Evolutionary conservation across 2,888 invertebrate species (phyloP).

Genomic region (Pardosa pseudoannulata): DNA sequence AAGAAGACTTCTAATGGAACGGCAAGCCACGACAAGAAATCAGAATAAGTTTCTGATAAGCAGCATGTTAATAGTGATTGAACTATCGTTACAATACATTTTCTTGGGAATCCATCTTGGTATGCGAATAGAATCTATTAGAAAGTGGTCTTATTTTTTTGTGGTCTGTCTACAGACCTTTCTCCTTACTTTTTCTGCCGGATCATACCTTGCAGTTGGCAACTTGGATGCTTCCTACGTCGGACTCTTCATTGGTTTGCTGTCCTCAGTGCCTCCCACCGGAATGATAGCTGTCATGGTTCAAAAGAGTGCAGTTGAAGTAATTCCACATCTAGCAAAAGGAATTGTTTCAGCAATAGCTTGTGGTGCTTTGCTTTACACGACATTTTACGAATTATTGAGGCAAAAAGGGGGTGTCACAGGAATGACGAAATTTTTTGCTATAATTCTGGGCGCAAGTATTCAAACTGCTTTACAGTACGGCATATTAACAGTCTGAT

Average conservation of each 20-base stretch:
- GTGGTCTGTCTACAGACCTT: conserved; percentile 90
- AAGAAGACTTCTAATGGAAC: conserved; percentile 6
- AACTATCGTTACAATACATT: conserved; percentile 89
- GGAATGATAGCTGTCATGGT: conserved; percentile 78
- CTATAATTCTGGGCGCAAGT: conserved; percentile 35
- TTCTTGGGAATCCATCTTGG: conserved; percentile 92
- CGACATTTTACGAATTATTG: conserved; percentile 72
- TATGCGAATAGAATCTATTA: conserved; percentile 84
- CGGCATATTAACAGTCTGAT: neutral
- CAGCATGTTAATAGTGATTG: conserved; percentile 85
- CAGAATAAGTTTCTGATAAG: neutral
- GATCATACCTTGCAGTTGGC: conserved; percentile 87
- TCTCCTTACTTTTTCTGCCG: conserved; percentile 91
- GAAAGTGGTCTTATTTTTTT: conserved; percentile 87
- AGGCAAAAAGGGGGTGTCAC: conserved; percentile 23
- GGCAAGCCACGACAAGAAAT: neutral
- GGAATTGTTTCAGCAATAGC: conserved; percentile 51
- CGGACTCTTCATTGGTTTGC: conserved; percentile 82
- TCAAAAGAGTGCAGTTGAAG: neutral
- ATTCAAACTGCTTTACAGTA: conserved; percentile 36
- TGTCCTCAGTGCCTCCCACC: conserved; percentile 87
- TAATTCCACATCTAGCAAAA: conserved; percentile 9
- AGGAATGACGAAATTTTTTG: conserved; percentile 22
- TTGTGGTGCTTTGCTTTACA: conserved; percentile 71
- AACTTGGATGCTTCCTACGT: conserved; percentile 75